Evolutionary conservation across 1,140 invertebrate species (phyloP).

Genomic region (Lerema accius): DNA sequence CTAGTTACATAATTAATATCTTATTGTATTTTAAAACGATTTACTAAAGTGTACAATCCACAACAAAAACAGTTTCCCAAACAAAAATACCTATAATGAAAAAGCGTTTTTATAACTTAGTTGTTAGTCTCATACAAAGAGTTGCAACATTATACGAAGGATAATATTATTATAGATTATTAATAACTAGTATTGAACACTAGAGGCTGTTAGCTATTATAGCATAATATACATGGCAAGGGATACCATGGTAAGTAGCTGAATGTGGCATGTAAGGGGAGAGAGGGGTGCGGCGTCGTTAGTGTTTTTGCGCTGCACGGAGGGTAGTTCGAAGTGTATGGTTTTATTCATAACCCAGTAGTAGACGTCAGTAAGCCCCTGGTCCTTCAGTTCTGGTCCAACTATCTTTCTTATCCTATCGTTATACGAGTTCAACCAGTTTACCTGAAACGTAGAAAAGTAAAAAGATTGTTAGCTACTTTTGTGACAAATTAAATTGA

Average conservation of each 20-base stretch:
- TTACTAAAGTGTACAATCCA: too few relatives aligned
- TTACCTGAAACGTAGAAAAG: conserved; percentile 85
- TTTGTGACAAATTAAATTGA: too few relatives aligned
- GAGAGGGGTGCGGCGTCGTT: conserved; percentile 9
- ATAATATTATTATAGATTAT: neutral
- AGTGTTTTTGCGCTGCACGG: conserved; percentile 42
- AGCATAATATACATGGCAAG: conserved; percentile 2
- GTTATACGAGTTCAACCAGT: conserved; percentile 92
- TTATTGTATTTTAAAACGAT: too few relatives aligned
- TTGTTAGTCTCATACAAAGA: too few relatives aligned
- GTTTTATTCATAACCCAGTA: conserved; percentile 93
- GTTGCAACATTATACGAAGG: too few relatives aligned
- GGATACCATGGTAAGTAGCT: neutral
- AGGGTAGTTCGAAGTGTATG: conserved; percentile 81
- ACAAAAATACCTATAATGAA: too few relatives aligned
- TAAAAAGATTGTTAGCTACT: too few relatives aligned
- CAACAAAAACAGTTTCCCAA: too few relatives aligned
- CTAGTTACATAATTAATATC: too few relatives aligned
- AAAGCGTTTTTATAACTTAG: too few relatives aligned
- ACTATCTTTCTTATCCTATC: conserved; percentile 86
- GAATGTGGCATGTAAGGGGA: neutral
- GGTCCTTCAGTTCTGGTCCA: conserved; percentile 87
- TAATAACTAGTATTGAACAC: conserved; percentile 1
- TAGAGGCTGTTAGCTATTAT: neutral
- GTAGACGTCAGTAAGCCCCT: conserved; percentile 87